A percentile compares a stretch with the other conserved stretches of the same genome.
Conservation (phyloP, 2,888 invertebrate species). For the Bombylius discolor region DNA sequence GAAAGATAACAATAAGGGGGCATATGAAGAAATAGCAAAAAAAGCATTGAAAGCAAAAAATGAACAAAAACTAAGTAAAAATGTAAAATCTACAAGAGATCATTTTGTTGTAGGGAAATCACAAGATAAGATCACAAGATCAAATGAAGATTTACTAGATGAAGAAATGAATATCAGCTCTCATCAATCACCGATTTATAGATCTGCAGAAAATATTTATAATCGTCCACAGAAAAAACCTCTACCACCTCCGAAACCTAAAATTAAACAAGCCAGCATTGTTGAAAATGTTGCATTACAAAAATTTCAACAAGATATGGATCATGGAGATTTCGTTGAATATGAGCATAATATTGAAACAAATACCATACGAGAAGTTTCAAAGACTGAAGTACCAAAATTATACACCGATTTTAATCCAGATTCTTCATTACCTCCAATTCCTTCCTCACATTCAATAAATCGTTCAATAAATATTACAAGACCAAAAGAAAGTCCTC, state of each 20-base stretch:
- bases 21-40: constrained; percentile 31
- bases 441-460: constrained; percentile 2
- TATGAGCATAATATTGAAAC: constrained; percentile 33
- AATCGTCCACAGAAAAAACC: constrained; percentile 16
- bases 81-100: constrained; percentile 15
- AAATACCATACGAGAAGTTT: constrained; percentile 30
- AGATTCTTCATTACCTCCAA: constrained; percentile 14
- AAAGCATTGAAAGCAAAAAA: constrained; percentile 25
- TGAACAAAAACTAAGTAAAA: neutral
- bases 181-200: constrained; percentile 1
- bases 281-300: constrained; percentile 31
- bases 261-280: constrained; percentile 30
- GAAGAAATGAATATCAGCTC: neutral
- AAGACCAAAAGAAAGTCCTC: constrained; percentile 33
- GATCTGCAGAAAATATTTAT: constrained; percentile 12
- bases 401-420: constrained; percentile 7
- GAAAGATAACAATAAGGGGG: constrained; percentile 19
- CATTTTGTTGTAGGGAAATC: constrained; percentile 23
- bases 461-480: constrained; percentile 1
- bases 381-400: neutral
- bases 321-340: constrained; percentile 33
- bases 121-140: constrained; percentile 18
- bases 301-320: constrained; percentile 31
- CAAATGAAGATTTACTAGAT: constrained; percentile 26
- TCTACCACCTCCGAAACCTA: constrained; percentile 29